Conservation (phyloP, 2,113 vertebrate species). For the Labeo rohita region DNA sequence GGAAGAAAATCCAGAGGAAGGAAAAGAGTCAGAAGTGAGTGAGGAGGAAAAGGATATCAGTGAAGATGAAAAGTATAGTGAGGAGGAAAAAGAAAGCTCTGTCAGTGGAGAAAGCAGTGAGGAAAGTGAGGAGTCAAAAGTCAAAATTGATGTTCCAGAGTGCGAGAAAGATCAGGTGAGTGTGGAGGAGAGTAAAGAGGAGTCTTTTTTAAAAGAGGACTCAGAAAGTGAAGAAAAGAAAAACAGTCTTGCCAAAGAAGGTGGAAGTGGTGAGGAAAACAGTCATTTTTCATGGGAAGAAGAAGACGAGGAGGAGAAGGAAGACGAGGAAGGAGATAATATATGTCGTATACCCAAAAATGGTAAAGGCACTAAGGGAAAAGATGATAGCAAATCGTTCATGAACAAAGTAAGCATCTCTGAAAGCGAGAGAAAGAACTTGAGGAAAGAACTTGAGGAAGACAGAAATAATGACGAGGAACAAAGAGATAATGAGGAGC, state of each 20-base stretch:
- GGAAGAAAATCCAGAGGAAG: neutral
- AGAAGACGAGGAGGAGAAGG: neutral
- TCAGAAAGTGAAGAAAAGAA: neutral
- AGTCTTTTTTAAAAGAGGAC: neutral
- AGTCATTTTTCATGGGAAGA: neutral
- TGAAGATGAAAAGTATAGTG: neutral
- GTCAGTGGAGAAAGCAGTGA: neutral
- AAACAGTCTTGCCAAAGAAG: neutral
- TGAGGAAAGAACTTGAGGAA: too few species aligned
- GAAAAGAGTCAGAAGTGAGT: neutral
- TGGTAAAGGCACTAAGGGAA: neutral
- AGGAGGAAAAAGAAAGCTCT: slow-evolving; percentile 2
- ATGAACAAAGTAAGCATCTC: neutral
- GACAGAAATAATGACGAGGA: too few species aligned
- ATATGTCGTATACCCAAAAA: neutral
- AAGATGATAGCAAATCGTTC: neutral
- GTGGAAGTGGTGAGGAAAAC: neutral
- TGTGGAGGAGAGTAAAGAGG: neutral
- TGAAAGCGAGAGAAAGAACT: neutral
- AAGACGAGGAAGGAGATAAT: neutral
- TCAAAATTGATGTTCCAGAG: neutral
- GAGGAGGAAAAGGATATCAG: neutral
- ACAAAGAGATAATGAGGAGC: too few species aligned
- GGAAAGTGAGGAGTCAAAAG: neutral
- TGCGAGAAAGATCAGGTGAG: neutral